These are phyloP conservation scores for Diabrotica balteata DNA, from an alignment of 2,888 invertebrate species.

Conservation along the genomic window DNA sequence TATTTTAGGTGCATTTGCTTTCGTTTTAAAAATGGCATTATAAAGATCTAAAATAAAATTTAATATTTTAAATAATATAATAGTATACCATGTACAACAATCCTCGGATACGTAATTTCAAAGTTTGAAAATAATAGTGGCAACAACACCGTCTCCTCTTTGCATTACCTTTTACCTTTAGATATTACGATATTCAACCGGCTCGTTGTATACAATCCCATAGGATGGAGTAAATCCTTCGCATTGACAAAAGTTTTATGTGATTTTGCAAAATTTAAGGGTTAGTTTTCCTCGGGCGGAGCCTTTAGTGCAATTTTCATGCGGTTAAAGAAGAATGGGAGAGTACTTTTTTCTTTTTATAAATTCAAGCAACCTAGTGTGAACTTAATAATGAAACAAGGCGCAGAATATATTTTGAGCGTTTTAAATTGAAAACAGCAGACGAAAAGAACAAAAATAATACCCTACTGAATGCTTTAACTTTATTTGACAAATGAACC, in stretches of 20 bases:
- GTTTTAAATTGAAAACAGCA: not conserved
- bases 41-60: too few relatives aligned
- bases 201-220: slow-evolving; percentile 17
- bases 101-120: too few relatives aligned
- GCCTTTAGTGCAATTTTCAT: slow-evolving; percentile 28
- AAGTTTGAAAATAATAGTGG: too few relatives aligned
- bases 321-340: slow-evolving; percentile 23
- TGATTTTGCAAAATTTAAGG: slow-evolving; percentile 34
- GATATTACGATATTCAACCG: slow-evolving; percentile 9
- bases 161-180: slow-evolving; percentile 3
- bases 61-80: too few relatives aligned
- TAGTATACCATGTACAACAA: too few relatives aligned
- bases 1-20: too few relatives aligned
- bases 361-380: not conserved
- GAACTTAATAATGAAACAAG: slow-evolving; percentile 2
- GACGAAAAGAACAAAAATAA: not conserved
- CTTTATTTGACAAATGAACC: too few relatives aligned
- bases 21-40: too few relatives aligned
- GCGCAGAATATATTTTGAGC: not conserved
- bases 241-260: slow-evolving; percentile 34
- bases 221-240: slow-evolving; percentile 33
- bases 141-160: too few relatives aligned
- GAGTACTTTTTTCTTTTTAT: not conserved
- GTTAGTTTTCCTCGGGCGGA: slow-evolving; percentile 22
- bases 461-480: too few relatives aligned